These are phyloP conservation scores for Camelus dromedarius DNA, from an alignment of 2,113 vertebrate species.

Conservation along the genomic window DNA sequence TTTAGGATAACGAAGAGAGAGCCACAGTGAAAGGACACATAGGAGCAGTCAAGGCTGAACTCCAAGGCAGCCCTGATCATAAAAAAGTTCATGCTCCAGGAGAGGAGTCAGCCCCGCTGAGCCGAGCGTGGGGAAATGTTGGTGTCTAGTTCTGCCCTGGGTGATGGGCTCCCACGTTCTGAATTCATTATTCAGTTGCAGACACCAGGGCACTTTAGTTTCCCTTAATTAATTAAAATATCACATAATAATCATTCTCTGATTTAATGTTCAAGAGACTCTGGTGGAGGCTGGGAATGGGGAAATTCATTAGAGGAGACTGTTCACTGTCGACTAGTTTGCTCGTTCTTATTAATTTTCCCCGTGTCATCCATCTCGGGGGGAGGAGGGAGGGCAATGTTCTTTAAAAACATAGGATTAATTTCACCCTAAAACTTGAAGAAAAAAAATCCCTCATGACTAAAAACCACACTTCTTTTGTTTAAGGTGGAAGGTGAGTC, in stretches of 20 bases:
- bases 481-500: background rate
- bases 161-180: background rate
- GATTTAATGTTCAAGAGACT: slow-evolving; percentile 57
- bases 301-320: slow-evolving; percentile 56
- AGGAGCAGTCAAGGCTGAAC: background rate
- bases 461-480: background rate
- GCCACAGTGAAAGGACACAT: background rate
- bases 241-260: slow-evolving; percentile 44
- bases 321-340: background rate
- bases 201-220: slow-evolving; percentile 1
- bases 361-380: background rate
- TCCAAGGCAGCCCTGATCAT: background rate
- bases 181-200: slow-evolving; percentile 37
- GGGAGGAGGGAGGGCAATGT: background rate
- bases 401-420: slow-evolving; percentile 54
- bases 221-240: slow-evolving; percentile 74
- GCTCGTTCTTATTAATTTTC: background rate
- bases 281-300: slow-evolving; percentile 24
- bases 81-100: background rate
- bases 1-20: background rate
- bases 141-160: background rate
- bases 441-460: background rate
- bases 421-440: slow-evolving; percentile 20
- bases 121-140: accelerated
- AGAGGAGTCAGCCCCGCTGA: background rate